Evolutionary conservation across 2,888 invertebrate species (phyloP).

Genomic region (Galeruca laticollis): DNA sequence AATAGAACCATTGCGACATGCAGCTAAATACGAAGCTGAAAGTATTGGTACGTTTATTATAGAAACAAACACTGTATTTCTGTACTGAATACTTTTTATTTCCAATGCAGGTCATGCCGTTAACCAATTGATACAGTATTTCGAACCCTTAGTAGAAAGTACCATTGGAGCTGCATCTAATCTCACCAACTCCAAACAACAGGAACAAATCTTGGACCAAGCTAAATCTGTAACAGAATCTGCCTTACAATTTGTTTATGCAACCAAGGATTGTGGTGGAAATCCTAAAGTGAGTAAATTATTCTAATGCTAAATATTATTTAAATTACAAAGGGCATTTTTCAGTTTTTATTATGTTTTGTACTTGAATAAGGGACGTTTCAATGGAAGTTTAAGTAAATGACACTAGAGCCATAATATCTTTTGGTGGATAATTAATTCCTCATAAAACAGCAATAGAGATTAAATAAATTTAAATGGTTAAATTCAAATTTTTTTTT

Average conservation of each 20-base stretch:
- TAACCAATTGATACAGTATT: constrained; percentile 80
- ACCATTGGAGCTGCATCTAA: constrained; percentile 91
- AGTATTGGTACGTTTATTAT: constrained; percentile 73
- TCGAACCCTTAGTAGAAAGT: constrained; percentile 87
- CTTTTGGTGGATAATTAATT: no score
- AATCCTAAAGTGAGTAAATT: constrained; percentile 80
- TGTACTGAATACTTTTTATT: neutral
- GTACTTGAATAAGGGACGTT: no score
- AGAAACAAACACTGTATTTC: neutral
- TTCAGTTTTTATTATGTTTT: no score
- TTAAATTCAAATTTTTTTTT: no score
- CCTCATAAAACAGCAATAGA: no score
- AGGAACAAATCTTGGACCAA: constrained; percentile 89
- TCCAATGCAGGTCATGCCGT: constrained; percentile 77
- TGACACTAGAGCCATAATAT: no score
- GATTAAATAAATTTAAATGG: no score
- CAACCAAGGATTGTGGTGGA: constrained; percentile 90
- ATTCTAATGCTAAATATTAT: neutral
- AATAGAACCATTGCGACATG: constrained; percentile 84
- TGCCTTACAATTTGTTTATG: constrained; percentile 85
- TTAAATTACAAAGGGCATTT: no score
- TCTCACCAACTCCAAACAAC: constrained; percentile 88
- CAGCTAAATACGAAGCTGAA: constrained; percentile 93
- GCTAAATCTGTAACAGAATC: constrained; percentile 95
- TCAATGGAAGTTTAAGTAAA: no score